Evolutionary conservation across 2,797 vertebrate genomes (phyloP).

Genomic region (Nothura maculosa): DNA sequence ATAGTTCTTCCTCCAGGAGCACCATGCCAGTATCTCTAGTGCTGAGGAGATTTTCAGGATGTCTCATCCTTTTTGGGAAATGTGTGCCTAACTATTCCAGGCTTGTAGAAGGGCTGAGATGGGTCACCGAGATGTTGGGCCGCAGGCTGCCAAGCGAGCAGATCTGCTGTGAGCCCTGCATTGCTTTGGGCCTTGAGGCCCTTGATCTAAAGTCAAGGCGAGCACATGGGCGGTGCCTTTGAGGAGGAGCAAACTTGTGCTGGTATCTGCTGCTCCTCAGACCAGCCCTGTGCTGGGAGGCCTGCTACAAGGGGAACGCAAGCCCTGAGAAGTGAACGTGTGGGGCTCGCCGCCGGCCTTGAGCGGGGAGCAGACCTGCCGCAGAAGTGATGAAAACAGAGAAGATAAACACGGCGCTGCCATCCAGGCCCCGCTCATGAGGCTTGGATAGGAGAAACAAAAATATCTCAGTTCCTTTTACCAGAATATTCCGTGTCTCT

Average conservation of each 20-base stretch:
- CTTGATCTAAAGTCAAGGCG: neutral
- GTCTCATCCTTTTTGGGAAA: neutral
- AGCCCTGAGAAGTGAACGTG: constrained; percentile 38
- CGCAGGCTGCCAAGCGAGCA: neutral
- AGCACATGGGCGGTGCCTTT: neutral
- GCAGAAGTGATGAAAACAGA: constrained; percentile 31
- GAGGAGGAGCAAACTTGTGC: neutral
- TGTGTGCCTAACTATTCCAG: neutral
- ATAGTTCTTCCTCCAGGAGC: neutral
- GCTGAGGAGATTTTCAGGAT: neutral
- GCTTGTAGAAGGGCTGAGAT: neutral
- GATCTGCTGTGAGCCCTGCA: neutral
- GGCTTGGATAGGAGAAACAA: neutral
- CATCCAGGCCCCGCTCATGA: constrained; percentile 20
- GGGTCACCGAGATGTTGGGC: neutral
- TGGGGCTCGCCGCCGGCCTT: constrained; percentile 16
- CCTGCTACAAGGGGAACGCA: neutral
- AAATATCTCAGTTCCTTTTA: neutral
- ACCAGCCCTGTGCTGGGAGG: neutral
- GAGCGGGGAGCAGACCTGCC: constrained; percentile 45
- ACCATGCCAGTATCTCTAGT: neutral
- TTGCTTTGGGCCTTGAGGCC: neutral
- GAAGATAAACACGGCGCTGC: constrained; percentile 17
- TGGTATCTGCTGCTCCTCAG: neutral
- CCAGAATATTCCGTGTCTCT: constrained; percentile 14